Evolutionary conservation across 2,888 invertebrate genomes (phyloP).

Genomic region (Masnerella sp.): DNA sequence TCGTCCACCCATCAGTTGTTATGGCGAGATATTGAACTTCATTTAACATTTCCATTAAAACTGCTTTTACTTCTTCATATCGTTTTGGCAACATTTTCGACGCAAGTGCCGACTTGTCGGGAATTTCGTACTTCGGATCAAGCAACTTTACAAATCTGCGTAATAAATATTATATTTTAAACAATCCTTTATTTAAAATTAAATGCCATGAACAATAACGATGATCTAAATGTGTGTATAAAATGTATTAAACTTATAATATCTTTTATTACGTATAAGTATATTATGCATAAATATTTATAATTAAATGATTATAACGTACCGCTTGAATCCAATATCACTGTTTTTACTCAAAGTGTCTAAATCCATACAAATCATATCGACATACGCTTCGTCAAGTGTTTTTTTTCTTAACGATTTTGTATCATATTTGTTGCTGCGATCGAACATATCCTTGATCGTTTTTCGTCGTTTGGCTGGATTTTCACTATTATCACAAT

Average conservation of each 20-base stretch:
- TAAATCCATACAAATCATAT: slow-evolving; percentile 12
- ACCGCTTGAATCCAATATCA: slow-evolving; percentile 6
- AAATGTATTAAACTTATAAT: background rate
- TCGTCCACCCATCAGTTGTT: slow-evolving; percentile 22
- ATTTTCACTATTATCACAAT: slow-evolving; percentile 1
- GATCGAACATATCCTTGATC: slow-evolving; percentile 19
- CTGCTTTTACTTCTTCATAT: background rate
- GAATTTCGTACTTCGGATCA: slow-evolving; percentile 20
- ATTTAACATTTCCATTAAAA: background rate
- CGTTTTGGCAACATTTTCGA: background rate
- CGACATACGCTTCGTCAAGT: slow-evolving; percentile 12
- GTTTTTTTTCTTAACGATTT: slow-evolving; percentile 5
- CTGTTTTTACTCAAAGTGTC: slow-evolving; percentile 8
- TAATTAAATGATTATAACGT: background rate
- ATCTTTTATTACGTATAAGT: background rate
- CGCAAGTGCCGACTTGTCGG: slow-evolving; percentile 9
- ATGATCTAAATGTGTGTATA: too few species aligned
- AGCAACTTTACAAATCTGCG: slow-evolving; percentile 20
- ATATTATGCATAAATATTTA: background rate
- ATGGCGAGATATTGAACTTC: background rate
- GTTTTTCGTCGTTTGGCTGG: slow-evolving; percentile 14
- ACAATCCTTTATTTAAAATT: background rate
- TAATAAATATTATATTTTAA: background rate
- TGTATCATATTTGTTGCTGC: slow-evolving; percentile 10
- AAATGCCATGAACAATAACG: too few species aligned